Evolutionary conservation across 2,888 invertebrate species (phyloP).

Genomic region (Theodoxus fluviatilis): DNA sequence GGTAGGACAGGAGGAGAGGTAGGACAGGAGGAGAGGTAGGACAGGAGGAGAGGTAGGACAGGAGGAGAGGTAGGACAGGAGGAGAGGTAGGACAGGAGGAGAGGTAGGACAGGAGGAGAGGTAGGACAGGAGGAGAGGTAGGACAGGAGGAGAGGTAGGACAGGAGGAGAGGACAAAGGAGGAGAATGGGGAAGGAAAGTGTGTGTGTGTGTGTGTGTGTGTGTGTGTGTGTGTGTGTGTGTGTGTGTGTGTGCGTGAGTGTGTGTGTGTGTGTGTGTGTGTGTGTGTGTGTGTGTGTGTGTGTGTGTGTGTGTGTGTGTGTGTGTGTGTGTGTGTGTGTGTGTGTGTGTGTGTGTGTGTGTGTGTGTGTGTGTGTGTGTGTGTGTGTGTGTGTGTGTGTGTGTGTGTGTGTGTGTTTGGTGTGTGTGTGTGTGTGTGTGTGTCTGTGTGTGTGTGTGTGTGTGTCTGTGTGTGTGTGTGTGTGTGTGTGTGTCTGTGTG

Average conservation of each 20-base stretch:
- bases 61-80: not conserved
- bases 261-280: conserved; percentile 9
- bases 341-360: not conserved
- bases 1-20: not conserved
- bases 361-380: too few species aligned
- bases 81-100: not conserved
- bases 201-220: not conserved
- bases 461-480: too few species aligned
- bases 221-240: not conserved
- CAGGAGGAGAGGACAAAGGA: not conserved
- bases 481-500: too few species aligned
- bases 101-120: not conserved
- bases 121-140: too few species aligned
- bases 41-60: not conserved
- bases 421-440: too few species aligned
- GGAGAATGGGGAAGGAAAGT: not conserved
- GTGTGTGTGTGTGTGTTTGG: too few species aligned
- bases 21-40: not conserved
- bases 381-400: too few species aligned
- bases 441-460: too few species aligned
- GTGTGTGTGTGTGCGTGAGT: conserved; percentile 20
- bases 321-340: conserved; percentile 1
- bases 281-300: conserved; percentile 19
- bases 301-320: conserved; percentile 1
- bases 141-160: not conserved